phyloP scores from a whole-genome alignment of 2,888 invertebrate species.

The Luffia ferchaultella region DNA sequence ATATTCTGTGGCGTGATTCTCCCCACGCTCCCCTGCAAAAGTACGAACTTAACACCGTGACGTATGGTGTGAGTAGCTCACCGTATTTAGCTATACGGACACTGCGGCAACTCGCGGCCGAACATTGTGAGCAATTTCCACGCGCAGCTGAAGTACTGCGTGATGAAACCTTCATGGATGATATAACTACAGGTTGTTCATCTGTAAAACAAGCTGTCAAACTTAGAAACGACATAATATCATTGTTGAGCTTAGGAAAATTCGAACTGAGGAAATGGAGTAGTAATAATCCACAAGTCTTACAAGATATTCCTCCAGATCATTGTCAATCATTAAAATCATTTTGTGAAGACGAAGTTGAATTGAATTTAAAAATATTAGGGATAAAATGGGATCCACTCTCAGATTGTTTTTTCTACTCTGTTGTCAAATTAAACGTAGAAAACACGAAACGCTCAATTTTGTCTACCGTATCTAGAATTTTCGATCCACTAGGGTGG shows the following conservation, averaged over 20 bases:
- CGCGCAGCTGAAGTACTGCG: neutral
- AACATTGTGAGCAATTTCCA: neutral
- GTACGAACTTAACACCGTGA: slow-evolving; percentile 6
- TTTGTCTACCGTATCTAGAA: slow-evolving; percentile 8
- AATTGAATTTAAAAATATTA: neutral
- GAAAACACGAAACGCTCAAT: slow-evolving; percentile 8
- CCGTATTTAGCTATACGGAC: slow-evolving; percentile 5
- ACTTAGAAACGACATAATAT: neutral
- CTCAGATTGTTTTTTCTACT: neutral
- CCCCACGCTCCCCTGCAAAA: neutral
- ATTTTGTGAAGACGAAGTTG: neutral
- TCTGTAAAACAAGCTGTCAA: neutral
- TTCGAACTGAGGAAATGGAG: slow-evolving; percentile 6
- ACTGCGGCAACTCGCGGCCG: slow-evolving; percentile 4
- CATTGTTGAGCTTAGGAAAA: neutral
- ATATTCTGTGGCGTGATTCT: slow-evolving; percentile 5
- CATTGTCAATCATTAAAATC: slow-evolving; percentile 1
- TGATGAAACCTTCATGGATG: slow-evolving; percentile 2
- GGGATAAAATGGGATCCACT: neutral
- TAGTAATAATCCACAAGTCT: slow-evolving; percentile 3
- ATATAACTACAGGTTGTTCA: neutral
- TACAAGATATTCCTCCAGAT: neutral
- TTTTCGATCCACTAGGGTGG: slow-evolving; percentile 12
- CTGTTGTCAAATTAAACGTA: neutral
- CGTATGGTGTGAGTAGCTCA: slow-evolving; percentile 4